Evolutionary conservation across 2,113 vertebrate genomes (phyloP), one percentile per base, ranked within the genome.

Genomic region (Leucopsar rothschildi): DNA sequence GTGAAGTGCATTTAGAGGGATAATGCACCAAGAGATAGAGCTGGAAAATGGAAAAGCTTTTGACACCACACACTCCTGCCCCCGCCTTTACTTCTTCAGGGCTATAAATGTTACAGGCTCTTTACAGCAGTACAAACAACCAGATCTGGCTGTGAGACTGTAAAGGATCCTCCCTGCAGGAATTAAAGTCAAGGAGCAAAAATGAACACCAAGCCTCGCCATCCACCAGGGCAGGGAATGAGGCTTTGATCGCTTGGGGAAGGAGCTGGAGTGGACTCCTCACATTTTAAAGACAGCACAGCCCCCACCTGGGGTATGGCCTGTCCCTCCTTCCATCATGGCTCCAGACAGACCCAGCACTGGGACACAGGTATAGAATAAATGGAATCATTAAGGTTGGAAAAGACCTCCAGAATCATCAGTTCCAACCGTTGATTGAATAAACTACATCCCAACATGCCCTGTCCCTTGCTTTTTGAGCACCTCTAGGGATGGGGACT

Each of bases 21-120:
- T 21, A 35, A 29, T 37, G 53, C 65, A 21, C 25, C 0, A 0
- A 45, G 17, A 59, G n/a, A 27, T 4, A 33, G 1, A 82, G 33
- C 15, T 50, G 44, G 91, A 35, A 93, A 80, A 76, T 40, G 39
- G 70, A 59, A 64, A 63, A 56, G 53, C 25, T 70, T 70, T 66
- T 42, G 92, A 89, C 17, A 12, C 7, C 21, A 47, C n/a, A 39
- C 28, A 17, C 35, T 49, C 49, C 24, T 4, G 1, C 15, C 5
- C 12, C 42, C 10, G 1, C n/a, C 19, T 22, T n/a, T 33, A 18
- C n/a, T 56, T 78, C 47, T 52, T 76, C 18, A 24, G 65, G 70
- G 50, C 65, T 82, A 4, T 56, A 45, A 71, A 47, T 23, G 39
- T 55, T 75, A 16, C 21, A 4, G 40, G 29, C 14, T 42, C 53